These are phyloP conservation scores for Cerceris rybyensis DNA, from an alignment of 2,888 invertebrate species.

Conservation along the genomic window DNA sequence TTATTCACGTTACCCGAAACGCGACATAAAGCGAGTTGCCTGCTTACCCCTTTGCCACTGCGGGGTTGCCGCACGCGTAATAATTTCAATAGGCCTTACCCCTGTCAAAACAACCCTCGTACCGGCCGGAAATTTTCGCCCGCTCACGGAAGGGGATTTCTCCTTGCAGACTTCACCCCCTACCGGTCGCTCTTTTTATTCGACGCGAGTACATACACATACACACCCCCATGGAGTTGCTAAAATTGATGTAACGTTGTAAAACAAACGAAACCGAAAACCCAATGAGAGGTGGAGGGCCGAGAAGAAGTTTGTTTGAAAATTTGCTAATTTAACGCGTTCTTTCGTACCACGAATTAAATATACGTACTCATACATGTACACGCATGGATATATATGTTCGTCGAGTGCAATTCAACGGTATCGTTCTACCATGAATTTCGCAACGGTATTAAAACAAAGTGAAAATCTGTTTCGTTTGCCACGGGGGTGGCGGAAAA, in stretches of 20 bases:
- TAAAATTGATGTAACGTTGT: constrained; percentile 36
- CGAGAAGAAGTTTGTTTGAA: constrained; percentile 26
- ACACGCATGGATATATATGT: background rate
- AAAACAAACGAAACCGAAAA: constrained; percentile 44
- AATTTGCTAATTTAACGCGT: constrained; percentile 32
- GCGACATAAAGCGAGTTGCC: constrained; percentile 44
- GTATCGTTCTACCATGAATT: too few species aligned
- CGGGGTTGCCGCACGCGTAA: constrained; percentile 62
- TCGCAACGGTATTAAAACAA: background rate
- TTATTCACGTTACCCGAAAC: constrained; percentile 53
- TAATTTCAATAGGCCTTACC: constrained; percentile 65
- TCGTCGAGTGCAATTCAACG: too few species aligned
- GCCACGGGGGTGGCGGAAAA: background rate
- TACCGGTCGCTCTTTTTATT: constrained; percentile 48
- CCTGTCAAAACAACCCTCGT: constrained; percentile 66
- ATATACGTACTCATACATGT: background rate
- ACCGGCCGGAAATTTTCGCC: constrained; percentile 58
- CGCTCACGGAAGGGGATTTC: constrained; percentile 46
- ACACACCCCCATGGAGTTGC: constrained; percentile 25
- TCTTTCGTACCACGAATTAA: constrained; percentile 2
- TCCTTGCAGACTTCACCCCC: constrained; percentile 28
- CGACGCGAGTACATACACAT: constrained; percentile 36
- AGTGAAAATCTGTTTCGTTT: background rate
- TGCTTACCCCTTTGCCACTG: constrained; percentile 40
- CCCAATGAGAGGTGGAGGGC: background rate